Conservation (phyloP, 1,140 invertebrate species). For the Mercenaria mercenaria region DNA sequence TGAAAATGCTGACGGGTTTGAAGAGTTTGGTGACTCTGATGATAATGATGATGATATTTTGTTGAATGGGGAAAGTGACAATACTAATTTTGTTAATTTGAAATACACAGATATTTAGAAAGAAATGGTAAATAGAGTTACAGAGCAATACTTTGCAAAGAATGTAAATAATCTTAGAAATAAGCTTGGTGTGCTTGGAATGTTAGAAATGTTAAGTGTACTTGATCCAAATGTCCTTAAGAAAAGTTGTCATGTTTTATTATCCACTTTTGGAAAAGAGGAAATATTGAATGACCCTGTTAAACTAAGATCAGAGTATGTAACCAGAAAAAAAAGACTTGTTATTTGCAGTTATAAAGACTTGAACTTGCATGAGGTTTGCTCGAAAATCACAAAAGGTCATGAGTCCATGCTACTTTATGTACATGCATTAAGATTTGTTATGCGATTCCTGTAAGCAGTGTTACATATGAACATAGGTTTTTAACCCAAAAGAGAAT, state of each 20-base stretch:
- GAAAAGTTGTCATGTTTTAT: background rate
- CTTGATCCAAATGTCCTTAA: background rate
- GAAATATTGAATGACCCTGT: background rate
- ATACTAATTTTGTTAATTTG: background rate
- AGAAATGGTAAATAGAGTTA: background rate
- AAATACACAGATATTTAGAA: background rate
- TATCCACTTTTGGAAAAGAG: background rate
- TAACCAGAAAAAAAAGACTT: background rate
- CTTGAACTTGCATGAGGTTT: background rate
- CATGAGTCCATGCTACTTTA: background rate
- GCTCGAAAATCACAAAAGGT: background rate
- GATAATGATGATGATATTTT: background rate
- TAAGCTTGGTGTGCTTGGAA: background rate
- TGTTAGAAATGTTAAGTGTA: background rate
- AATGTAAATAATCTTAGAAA: background rate
- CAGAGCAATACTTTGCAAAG: background rate
- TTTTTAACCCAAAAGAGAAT: constrained; percentile 51
- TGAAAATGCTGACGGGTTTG: background rate
- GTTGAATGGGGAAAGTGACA: background rate
- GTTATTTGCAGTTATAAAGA: background rate
- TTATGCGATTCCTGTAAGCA: constrained; percentile 9
- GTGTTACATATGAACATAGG: constrained; percentile 38
- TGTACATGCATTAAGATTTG: background rate
- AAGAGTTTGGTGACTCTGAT: background rate
- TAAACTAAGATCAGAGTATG: background rate